Conservation (phyloP, 2,797 vertebrate genomes). For the Scolopax bukidnonensis region DNA sequence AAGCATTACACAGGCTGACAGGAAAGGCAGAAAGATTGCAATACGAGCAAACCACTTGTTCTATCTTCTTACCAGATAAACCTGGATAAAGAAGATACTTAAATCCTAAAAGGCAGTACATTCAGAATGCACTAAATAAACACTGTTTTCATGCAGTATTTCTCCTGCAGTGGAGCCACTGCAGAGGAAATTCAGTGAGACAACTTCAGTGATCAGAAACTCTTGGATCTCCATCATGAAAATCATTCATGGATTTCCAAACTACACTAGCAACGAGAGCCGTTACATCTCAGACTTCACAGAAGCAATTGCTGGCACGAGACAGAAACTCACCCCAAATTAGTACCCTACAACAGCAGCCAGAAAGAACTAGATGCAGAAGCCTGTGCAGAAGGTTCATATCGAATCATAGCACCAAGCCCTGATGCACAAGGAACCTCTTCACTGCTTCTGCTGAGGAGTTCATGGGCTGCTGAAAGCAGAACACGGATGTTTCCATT, state of each 20-base stretch:
- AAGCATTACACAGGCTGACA: not conserved
- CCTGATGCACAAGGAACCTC: not conserved
- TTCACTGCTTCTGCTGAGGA: not conserved
- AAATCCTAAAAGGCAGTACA: not conserved
- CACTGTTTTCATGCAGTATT: not conserved
- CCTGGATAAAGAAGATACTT: not conserved
- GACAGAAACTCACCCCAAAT: not conserved
- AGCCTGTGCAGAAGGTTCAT: not conserved
- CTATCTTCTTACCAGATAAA: not conserved
- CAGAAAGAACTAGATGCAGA: not conserved
- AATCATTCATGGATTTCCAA: not conserved
- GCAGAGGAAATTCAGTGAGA: not conserved
- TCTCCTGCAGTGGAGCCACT: not conserved
- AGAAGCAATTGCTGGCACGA: not conserved
- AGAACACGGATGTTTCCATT: not conserved
- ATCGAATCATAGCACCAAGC: not conserved
- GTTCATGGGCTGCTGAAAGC: not conserved
- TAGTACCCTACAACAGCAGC: not conserved
- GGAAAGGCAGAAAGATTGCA: not conserved
- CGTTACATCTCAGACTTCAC: not conserved
- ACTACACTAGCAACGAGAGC: not conserved
- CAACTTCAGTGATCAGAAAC: not conserved
- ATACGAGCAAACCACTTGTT: not conserved
- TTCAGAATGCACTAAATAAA: not conserved
- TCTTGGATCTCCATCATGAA: not conserved